Percentiles rank a stretch among this genome's conserved stretches.
These are phyloP conservation scores for Euschistus heros DNA, from an alignment of 1,140 invertebrate species.

Conservation along the genomic window DNA sequence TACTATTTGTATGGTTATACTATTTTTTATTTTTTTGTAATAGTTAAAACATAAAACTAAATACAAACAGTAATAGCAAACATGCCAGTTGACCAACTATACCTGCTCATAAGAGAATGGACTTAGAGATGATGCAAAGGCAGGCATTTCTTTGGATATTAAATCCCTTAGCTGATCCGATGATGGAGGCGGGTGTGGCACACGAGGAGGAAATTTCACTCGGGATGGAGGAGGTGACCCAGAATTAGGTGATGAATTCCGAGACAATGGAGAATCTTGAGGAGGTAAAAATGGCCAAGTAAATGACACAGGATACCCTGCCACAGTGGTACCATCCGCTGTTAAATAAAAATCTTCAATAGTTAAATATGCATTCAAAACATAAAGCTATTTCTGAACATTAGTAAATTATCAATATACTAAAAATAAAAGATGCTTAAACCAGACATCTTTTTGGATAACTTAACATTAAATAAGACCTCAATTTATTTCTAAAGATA, in stretches of 20 bases:
- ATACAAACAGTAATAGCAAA: too few relatives aligned
- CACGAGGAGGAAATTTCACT: constrained; percentile 35
- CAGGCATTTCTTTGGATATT: constrained; percentile 40
- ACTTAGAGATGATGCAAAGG: constrained; percentile 31
- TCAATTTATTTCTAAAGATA: too few relatives aligned
- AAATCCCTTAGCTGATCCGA: constrained; percentile 36
- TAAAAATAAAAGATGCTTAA: too few relatives aligned
- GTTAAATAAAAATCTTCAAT: not conserved
- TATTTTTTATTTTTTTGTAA: too few relatives aligned
- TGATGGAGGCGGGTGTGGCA: constrained; percentile 16
- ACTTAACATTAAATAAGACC: too few relatives aligned
- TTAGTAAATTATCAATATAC: too few relatives aligned
- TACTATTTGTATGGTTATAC: too few relatives aligned
- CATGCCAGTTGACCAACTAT: not conserved
- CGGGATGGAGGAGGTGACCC: constrained; percentile 31
- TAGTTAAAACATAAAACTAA: too few relatives aligned
- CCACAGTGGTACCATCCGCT: not conserved
- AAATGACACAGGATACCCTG: not conserved
- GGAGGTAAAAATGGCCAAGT: not conserved
- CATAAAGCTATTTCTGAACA: too few relatives aligned
- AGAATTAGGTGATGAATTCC: constrained; percentile 8
- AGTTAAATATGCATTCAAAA: not conserved
- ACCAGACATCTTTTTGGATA: too few relatives aligned
- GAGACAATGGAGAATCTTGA: not conserved
- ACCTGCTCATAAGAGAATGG: constrained; percentile 21